phyloP scores from a whole-genome alignment of 2,113 vertebrate species.

The Callorhinus ursinus region DNA sequence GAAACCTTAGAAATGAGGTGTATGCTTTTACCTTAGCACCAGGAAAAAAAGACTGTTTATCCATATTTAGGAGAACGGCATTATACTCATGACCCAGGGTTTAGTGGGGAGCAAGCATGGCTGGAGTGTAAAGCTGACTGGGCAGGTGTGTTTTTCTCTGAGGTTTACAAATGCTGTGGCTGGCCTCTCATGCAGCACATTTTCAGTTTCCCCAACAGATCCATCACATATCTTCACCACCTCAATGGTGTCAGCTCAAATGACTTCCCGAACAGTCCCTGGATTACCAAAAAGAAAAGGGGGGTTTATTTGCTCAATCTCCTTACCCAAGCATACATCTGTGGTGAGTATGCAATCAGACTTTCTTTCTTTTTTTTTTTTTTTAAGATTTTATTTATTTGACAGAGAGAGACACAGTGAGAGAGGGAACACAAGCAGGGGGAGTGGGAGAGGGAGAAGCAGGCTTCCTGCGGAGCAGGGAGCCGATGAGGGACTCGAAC shows the following conservation, averaged over 20 bases:
- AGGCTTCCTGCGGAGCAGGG: no score
- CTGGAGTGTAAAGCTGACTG: neutral
- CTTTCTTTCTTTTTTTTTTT: neutral
- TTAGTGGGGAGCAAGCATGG: accelerated
- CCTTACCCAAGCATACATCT: neutral
- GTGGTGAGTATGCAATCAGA: neutral
- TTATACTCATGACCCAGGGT: neutral
- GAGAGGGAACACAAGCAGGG: no score
- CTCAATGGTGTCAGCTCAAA: neutral
- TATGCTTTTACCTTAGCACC: neutral
- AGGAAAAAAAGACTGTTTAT: neutral
- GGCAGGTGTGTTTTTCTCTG: neutral
- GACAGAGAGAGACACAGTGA: no score
- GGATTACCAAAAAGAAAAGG: neutral
- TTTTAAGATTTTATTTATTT: no score
- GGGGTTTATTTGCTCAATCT: neutral
- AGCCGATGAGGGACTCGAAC: no score
- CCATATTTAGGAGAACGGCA: neutral
- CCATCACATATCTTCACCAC: neutral
- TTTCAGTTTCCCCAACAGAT: neutral
- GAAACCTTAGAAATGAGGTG: neutral
- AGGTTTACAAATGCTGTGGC: neutral
- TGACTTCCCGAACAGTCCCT: neutral
- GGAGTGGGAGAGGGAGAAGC: no score
- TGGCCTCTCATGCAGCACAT: neutral